Evolutionary conservation across 2,888 invertebrate species (phyloP).

Genomic region (Linnaemya tessellans): DNA sequence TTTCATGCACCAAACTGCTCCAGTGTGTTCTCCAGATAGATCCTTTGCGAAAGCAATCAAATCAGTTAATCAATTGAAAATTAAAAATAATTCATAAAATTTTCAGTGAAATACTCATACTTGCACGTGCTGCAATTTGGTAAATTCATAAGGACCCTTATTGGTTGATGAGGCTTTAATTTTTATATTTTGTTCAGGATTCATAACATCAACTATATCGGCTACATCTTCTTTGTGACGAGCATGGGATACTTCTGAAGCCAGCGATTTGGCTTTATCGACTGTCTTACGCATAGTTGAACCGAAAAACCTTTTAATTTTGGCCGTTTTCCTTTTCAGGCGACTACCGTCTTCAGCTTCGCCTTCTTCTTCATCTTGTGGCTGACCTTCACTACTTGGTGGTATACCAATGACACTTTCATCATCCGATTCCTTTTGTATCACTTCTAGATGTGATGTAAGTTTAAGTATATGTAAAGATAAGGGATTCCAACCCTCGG

Average conservation of each 20-base stretch:
- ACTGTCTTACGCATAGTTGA: constrained; percentile 95
- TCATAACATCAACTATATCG: constrained; percentile 92
- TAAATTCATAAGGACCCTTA: constrained; percentile 98
- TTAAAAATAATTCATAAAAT: neutral
- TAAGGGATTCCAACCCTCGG: constrained; percentile 96
- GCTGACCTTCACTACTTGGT: constrained; percentile 81
- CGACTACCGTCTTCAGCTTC: constrained; percentile 83
- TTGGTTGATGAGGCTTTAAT: constrained; percentile 97
- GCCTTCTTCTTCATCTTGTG: constrained; percentile 83
- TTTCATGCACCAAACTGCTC: constrained; percentile 99
- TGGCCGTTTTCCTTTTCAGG: constrained; percentile 84
- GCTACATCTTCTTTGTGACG: constrained; percentile 93
- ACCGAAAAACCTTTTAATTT: constrained; percentile 92
- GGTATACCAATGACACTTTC: constrained; percentile 87
- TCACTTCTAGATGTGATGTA: constrained; percentile 91
- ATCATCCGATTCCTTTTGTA: constrained; percentile 91
- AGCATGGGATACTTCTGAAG: constrained; percentile 94
- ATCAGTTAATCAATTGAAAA: neutral
- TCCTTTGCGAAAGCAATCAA: constrained; percentile 84
- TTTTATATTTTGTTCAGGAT: constrained; percentile 91
- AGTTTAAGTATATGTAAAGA: constrained; percentile 97
- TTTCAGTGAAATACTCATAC: constrained; percentile 81
- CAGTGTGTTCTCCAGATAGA: constrained; percentile 92
- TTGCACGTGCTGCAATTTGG: constrained; percentile 94
- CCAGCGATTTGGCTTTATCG: constrained; percentile 94